Base-by-base conservation (phyloP, 2,113 vertebrate species). In the Albula glossodonta region DNA sequence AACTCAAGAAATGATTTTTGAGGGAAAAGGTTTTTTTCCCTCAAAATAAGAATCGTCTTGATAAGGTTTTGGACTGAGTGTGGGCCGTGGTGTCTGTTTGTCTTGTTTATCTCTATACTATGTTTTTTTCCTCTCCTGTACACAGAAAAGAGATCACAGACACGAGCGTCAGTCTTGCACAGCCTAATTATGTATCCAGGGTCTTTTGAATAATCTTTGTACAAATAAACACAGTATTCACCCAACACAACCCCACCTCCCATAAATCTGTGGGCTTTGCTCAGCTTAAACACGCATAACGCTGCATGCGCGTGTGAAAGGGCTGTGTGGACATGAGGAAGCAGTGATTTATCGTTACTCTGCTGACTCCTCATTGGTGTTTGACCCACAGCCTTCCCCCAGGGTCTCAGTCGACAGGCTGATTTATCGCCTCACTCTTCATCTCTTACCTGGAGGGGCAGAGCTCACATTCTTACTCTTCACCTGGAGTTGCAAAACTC, bases 341-440 rank as follows among this genome's bases (percentile, higher is more conserved):
- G 87, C 66, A 49, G 9, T 81, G 56, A 15, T 19, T 70, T 88
- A 90, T 87, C 77, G 70, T 80, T 83, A 87, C 66, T 85, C 81
- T 84, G 86, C 88, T 80, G 87, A 81, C 17, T 19, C 83, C 80
- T 83, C 53, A 86, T 84, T 82, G 86, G 51, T 80, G 60, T 91
- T 92, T 92, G 91, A 90, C 91, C 89, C 90, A 85, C 52, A 82
- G 51, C 86, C 53, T 15, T 88, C 89, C 87, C 87, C 52, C 82
- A 87, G 84, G 86, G 86, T 87, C 48, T 63, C n/a, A 31, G 84
- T 56, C 88, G 83, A 89, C 86, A 87, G 60, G 78, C 80, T 85
- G 87, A 93, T 92, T 92, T 88, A 93, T 92, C 91, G 86, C 48
- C 12, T 57, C 66, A 82, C 80, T 83, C 78, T 87, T 51, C 84